Conservation (phyloP, 2,113 vertebrate genomes). For the Gila orcuttii region DNA sequence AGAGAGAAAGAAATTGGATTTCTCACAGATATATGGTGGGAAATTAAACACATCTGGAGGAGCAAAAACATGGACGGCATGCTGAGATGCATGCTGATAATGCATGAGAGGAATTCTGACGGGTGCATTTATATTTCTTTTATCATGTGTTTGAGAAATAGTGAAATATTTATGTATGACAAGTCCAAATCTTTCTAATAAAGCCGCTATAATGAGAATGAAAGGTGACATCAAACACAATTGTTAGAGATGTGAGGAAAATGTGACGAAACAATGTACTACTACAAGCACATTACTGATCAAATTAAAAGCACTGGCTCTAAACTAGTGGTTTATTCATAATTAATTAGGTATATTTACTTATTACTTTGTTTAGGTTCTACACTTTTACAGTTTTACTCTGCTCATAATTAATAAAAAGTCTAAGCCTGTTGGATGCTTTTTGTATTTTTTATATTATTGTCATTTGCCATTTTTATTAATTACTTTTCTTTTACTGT, state of each 20-base stretch:
- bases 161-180: background rate
- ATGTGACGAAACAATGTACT: background rate
- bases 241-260: background rate
- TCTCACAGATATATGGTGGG: conserved; percentile 13
- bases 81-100: conserved; percentile 23
- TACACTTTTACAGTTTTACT: background rate
- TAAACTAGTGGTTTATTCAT: too few species aligned
- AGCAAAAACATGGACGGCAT: background rate
- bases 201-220: background rate
- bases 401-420: background rate
- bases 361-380: background rate
- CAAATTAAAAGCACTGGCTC: too few species aligned
- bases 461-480: background rate
- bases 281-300: background rate
- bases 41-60: conserved; percentile 14
- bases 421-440: too few species aligned
- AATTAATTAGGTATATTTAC: background rate
- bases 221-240: background rate
- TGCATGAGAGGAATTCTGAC: background rate
- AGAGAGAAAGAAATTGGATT: conserved; percentile 51
- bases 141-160: background rate
- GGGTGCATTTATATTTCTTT: background rate
- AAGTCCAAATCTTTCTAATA: background rate
- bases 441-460: too few species aligned
- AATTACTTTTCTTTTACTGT: background rate